Base-by-base conservation (phyloP, 2,113 vertebrate genomes). In the Paradoxurus hermaphroditus region DNA sequence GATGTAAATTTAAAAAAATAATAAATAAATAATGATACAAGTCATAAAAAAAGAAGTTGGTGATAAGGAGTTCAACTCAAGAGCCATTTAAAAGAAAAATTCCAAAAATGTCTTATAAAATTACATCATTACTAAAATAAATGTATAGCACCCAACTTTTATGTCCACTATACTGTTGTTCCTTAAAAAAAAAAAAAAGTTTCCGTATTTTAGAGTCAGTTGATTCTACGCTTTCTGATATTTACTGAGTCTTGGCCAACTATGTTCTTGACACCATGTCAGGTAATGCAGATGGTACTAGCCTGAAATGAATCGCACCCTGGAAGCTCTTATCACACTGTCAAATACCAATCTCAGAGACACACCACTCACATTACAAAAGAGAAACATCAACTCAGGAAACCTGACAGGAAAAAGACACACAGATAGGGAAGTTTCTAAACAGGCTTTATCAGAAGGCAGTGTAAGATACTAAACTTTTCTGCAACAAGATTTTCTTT, bases 341-440 rank as follows among this genome's bases (percentile, higher is more conserved):
- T 72, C 39, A 81, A 93, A 65, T 67, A 49, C 72, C 44, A 86
- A 65, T 44, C 41, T 67, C 51, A 73, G 39, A 90, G 51, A 96
- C 15, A 27, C 0, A 9, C 62, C 51, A 85, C 46, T 84, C 75
- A 91, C 68, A 72, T 65, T 84, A 23, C 78, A 87, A 73, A 91
- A 84, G 53, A 91, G 16, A 94, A 92, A 94, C 25, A 96, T n/a
- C 63, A 75, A 59, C 59, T 51, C 72, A 96, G 85, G 92, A 96
- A 96, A 88, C 46, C 65, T 81, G 85, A 56, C 82, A 94, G 78
- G 70, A 88, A 95, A 93, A 85, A 84, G 65, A 89, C 44, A 73
- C 8, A 84, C 39, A 79, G 86, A 96, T 49, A 93, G 46, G 62
- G 39, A 89, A 88, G 77, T 85, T 94, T 75, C 93, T 92, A 65